A percentile compares a stretch with the other conserved stretches of the same genome.
These are phyloP conservation scores for Ladona fulva DNA, from an alignment of 1,140 invertebrate species.

Conservation along the genomic window DNA sequence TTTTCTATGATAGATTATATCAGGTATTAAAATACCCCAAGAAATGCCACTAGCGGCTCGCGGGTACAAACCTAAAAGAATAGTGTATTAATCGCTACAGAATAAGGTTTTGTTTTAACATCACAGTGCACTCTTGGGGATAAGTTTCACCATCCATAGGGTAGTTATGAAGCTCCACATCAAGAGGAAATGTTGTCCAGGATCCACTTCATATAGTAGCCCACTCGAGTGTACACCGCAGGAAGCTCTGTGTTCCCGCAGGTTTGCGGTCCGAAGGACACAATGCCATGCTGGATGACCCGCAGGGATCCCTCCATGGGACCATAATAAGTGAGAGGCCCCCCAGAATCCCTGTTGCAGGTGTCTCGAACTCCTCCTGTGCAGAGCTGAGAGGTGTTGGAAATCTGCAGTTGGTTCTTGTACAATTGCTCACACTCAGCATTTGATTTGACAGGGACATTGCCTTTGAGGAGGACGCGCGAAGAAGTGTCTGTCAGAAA, in stretches of 20 bases:
- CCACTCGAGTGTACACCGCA: conserved; percentile 65
- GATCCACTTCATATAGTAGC: conserved; percentile 62
- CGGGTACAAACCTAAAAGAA: no score
- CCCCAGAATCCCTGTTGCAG: conserved; percentile 56
- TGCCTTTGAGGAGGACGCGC: neutral
- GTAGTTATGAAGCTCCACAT: no score
- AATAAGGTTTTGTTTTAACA: no score
- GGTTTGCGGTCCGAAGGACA: conserved; percentile 43
- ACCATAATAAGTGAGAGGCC: conserved; percentile 38
- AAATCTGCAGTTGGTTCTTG: conserved; percentile 15
- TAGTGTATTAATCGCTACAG: no score
- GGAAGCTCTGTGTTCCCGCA: conserved; percentile 61
- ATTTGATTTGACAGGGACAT: neutral
- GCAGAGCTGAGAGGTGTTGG: conserved; percentile 33
- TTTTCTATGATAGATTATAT: no score
- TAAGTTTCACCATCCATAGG: no score
- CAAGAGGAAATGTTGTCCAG: conserved; percentile 36
- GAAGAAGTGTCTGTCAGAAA: neutral
- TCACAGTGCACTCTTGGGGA: no score
- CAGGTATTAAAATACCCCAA: no score
- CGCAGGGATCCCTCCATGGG: conserved; percentile 37
- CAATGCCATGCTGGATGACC: conserved; percentile 41
- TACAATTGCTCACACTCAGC: neutral
- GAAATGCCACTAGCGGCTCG: no score
- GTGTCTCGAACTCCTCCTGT: conserved; percentile 34